These are phyloP conservation scores for Leptodactylus fuscus DNA, from an alignment of 2,113 vertebrate genomes.

Conservation along the genomic window DNA sequence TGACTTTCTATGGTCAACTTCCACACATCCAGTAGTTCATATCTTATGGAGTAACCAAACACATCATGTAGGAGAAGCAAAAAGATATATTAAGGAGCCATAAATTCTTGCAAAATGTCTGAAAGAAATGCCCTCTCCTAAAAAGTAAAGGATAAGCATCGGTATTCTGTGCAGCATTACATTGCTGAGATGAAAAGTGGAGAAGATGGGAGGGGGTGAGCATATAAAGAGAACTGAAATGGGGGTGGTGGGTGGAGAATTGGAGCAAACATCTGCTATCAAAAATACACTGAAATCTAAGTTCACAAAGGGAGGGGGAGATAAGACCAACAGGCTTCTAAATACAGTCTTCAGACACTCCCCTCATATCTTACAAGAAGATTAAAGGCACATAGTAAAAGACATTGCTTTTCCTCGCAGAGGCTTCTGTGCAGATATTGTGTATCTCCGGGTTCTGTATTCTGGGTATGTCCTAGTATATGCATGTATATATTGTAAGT, in stretches of 20 bases:
- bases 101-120: background rate
- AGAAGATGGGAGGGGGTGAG: background rate
- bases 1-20: background rate
- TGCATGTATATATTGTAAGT: background rate
- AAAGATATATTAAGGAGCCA: too few species aligned
- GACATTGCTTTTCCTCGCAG: background rate
- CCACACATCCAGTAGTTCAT: background rate
- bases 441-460: background rate
- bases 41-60: background rate
- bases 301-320: background rate
- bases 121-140: background rate
- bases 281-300: slow-evolving; percentile 16
- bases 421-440: background rate
- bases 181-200: background rate
- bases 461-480: too few species aligned
- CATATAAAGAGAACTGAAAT: background rate
- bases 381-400: background rate
- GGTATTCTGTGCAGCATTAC: background rate
- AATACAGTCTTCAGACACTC: background rate
- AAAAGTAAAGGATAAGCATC: background rate
- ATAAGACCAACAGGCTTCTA: background rate
- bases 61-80: too few species aligned
- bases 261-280: slow-evolving; percentile 20
- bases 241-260: background rate
- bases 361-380: background rate